A percentile compares a stretch with the other conserved stretches of the same genome.
Conservation (phyloP, 2,888 invertebrate genomes). For the Autographa gamma region DNA sequence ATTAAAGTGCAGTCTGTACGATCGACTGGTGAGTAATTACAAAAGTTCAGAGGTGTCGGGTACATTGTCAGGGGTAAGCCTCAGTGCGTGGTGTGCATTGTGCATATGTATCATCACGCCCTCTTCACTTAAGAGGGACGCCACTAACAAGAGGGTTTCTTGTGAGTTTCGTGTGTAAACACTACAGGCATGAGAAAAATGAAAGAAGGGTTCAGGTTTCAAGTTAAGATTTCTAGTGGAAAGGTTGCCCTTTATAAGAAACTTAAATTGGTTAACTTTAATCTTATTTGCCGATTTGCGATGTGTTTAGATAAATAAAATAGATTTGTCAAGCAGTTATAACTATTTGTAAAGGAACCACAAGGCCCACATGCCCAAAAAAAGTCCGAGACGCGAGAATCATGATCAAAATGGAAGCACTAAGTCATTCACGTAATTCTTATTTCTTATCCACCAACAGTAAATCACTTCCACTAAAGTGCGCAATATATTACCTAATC, state of each 20-base stretch:
- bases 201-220: background rate
- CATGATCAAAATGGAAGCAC: too few relatives aligned
- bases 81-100: constrained; percentile 12
- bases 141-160: constrained; percentile 40
- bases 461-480: background rate
- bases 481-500: background rate
- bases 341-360: too few relatives aligned
- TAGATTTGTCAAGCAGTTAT: too few relatives aligned
- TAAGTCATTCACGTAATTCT: too few relatives aligned
- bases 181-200: background rate
- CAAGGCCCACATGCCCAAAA: too few relatives aligned
- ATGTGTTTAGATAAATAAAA: too few relatives aligned
- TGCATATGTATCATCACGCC: constrained; percentile 49
- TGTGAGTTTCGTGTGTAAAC: constrained; percentile 15
- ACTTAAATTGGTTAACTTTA: too few relatives aligned
- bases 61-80: background rate
- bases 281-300: too few relatives aligned
- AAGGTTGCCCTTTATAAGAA: too few relatives aligned
- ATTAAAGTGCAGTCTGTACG: background rate
- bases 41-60: constrained; percentile 20
- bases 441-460: background rate
- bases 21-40: constrained; percentile 29
- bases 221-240: too few relatives aligned
- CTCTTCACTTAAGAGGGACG: constrained; percentile 39
- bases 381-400: too few relatives aligned